Conservation (phyloP, 2,888 invertebrate genomes). For the Matsumyia berberina region DNA sequence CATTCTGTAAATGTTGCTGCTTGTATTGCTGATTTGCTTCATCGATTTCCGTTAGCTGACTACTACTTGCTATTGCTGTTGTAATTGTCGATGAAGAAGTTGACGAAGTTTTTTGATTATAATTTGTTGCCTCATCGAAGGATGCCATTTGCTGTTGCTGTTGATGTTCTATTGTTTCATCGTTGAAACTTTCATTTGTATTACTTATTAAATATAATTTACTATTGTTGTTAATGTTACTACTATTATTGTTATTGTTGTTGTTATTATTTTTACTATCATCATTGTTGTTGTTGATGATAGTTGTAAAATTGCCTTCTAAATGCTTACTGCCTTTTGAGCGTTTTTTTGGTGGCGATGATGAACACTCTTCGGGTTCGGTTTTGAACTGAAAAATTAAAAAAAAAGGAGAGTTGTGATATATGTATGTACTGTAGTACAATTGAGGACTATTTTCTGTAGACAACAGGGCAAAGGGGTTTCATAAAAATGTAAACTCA, state of each 20-base stretch:
- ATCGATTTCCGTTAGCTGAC: conserved; percentile 42
- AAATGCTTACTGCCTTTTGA: conserved; percentile 75
- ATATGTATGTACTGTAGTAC: no score
- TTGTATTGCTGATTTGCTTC: conserved; percentile 2
- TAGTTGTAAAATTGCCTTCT: conserved; percentile 59
- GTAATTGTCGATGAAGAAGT: conserved; percentile 37
- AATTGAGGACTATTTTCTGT: no score
- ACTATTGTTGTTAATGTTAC: conserved; percentile 62
- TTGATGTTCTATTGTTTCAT: conserved; percentile 31
- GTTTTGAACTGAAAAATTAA: conserved; percentile 57
- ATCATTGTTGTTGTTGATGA: conserved; percentile 80
- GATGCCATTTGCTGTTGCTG: conserved; percentile 39
- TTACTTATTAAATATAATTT: conserved; percentile 62
- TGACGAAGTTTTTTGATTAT: conserved; percentile 54
- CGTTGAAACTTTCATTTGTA: conserved; percentile 49
- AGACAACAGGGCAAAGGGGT: no score
- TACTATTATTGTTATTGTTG: conserved; percentile 67
- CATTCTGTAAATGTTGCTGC: conserved; percentile 62
- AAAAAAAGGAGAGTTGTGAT: conserved; percentile 1
- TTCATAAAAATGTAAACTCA: no score
- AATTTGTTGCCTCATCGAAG: conserved; percentile 40
- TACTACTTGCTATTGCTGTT: conserved; percentile 45
- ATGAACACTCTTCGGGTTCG: conserved; percentile 72
- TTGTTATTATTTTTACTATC: conserved; percentile 59
- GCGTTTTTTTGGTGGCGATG: conserved; percentile 77